Conservation (phyloP, 2,888 invertebrate species). For the Lordiphosa fenestrarum region DNA sequence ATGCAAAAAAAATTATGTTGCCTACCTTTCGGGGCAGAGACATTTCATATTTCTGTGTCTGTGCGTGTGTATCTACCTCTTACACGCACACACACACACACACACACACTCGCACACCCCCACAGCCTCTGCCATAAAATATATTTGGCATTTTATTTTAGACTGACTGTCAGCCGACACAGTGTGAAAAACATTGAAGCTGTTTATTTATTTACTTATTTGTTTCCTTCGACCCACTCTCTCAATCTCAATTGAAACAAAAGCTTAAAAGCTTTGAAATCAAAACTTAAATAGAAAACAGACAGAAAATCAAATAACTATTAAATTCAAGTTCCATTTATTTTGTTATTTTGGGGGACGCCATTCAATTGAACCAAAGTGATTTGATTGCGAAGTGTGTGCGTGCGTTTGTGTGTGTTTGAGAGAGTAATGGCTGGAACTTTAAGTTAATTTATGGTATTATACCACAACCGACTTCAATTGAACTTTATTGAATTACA, state of each 20-base stretch:
- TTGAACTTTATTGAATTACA: too few species aligned
- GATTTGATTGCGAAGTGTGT: constrained; percentile 3
- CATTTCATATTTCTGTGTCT: constrained; percentile 29
- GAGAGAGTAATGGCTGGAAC: background rate
- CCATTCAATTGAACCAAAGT: constrained; percentile 8
- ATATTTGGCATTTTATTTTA: constrained; percentile 8
- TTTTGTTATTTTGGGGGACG: too few species aligned
- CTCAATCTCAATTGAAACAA: constrained; percentile 49
- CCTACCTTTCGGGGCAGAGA: constrained; percentile 39
- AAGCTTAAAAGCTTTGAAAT: constrained; percentile 60
- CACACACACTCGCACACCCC: constrained; percentile 13
- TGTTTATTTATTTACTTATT: constrained; percentile 56
- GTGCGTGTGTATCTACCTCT: constrained; percentile 40
- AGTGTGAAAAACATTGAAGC: constrained; percentile 42
- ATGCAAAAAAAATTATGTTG: constrained; percentile 30
- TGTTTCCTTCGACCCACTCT: constrained; percentile 48
- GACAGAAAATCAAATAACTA: constrained; percentile 30
- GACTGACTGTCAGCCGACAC: constrained; percentile 55
- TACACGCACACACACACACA: constrained; percentile 25
- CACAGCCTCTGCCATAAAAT: constrained; percentile 1
- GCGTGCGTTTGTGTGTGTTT: background rate
- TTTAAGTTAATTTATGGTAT: background rate
- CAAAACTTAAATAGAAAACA: constrained; percentile 37
- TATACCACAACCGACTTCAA: too few species aligned
- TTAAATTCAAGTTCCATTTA: constrained; percentile 38